Percentiles rank a stretch among this genome's conserved stretches.
phyloP scores from a whole-genome alignment of 1,140 invertebrate species.

The Diprion similis region DNA sequence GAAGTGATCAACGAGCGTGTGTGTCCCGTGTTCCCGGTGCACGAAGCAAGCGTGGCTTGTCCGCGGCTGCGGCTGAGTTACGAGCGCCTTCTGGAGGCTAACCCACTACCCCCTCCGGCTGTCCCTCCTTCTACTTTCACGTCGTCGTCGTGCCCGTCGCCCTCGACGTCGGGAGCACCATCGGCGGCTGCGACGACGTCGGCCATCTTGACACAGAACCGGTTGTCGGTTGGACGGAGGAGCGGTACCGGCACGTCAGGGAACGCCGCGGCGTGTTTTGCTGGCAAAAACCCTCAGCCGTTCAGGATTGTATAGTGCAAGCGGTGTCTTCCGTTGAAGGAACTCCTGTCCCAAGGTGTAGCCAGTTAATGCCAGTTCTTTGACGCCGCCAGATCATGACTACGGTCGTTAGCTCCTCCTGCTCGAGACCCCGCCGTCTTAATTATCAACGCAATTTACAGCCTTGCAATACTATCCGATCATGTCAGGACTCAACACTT shows the following conservation, averaged over 20 bases:
- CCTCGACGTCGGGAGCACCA: background rate
- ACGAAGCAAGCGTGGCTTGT: conserved; percentile 54
- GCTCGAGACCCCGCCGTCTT: no score
- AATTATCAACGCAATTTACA: no score
- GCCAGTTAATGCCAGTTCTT: background rate
- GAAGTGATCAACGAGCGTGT: conserved; percentile 31
- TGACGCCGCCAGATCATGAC: background rate
- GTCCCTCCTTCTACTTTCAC: conserved; percentile 35
- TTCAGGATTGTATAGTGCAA: background rate
- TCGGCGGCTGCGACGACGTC: conserved; percentile 11
- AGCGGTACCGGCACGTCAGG: background rate
- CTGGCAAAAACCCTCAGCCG: background rate
- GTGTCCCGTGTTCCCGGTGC: conserved; percentile 53
- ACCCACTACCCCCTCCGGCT: background rate
- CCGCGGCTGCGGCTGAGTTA: conserved; percentile 52
- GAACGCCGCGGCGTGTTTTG: background rate
- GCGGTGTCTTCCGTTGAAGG: no score
- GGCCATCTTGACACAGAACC: conserved; percentile 48
- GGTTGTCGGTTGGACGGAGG: conserved; percentile 32
- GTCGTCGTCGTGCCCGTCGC: conserved; percentile 9
- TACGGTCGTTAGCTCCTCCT: background rate
- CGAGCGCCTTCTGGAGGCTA: conserved; percentile 49
- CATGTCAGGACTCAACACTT: no score
- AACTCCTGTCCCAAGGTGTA: background rate
- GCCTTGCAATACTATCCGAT: no score